Evolutionary conservation across 2,888 invertebrate species (phyloP), one percentile per base, ranked within the genome.

Genomic region (Ramazzottius varieornatus): DNA sequence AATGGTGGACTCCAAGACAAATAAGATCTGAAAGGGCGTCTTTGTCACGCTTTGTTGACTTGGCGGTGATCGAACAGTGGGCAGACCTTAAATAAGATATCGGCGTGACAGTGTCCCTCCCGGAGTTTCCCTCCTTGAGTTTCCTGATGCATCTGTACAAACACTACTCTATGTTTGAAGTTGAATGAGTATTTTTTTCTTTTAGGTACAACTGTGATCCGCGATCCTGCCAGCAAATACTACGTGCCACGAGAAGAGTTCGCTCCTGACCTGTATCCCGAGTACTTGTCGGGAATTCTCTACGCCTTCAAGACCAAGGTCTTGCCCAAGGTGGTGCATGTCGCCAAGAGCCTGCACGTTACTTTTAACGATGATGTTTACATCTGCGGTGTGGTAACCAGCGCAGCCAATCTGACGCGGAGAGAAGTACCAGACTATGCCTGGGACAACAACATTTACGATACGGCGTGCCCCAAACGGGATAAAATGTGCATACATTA

Each of bases 401-500:
- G 16, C n/a, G 29, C 20, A 29, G 54, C 54, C n/a, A 24, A 24
- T 8, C 54, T 54, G 20, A 54, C 54, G 54, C 54, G 54, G 29
- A 54, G 24, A 29, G 54, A 54, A 54, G 54, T 54, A 8, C 54
- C 54, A 24, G 54, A 54, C 54, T 54, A 54, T 29, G 54, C n/a
- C 4, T 54, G 54, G 54, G 54, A 54, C 29, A 8, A 54, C 54
- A 54, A 54, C 29, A 54, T 54, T 16, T 24, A 29, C 54, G 54
- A 54, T 29, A 54, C 20, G 16, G 24, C 54, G 54, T 54, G 54
- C 29, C 54, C 54, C 4, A 54, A 54, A 24, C 54, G 54, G 4
- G 54, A 54, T 29, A 54, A 54, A 54, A 54, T 54, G 54, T 54
- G 54, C 54, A 54, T 54, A 16, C 54, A 54, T 29, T 54, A 54